Conservation (phyloP, 2,888 invertebrate species). For the Nebria brevicollis region DNA sequence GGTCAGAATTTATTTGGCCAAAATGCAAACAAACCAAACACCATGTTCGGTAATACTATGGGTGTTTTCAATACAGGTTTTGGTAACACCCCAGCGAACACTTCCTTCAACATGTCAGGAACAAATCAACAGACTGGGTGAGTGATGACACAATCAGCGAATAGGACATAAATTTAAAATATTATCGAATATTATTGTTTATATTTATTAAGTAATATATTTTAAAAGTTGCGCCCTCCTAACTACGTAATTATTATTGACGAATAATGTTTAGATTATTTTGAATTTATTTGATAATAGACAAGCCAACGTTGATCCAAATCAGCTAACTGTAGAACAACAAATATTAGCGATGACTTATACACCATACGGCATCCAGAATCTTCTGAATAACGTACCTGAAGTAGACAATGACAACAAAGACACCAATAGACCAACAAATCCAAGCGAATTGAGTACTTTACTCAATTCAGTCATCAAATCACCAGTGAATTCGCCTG, state of each 20-base stretch:
- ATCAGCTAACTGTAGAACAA: constrained; percentile 70
- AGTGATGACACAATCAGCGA: neutral
- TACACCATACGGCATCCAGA: constrained; percentile 88
- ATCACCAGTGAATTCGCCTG: constrained; percentile 18
- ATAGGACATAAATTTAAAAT: no score
- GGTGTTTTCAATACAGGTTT: constrained; percentile 60
- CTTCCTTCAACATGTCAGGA: constrained; percentile 52
- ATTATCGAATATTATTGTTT: no score
- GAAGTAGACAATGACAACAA: constrained; percentile 28
- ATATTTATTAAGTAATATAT: no score
- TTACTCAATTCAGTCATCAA: constrained; percentile 53
- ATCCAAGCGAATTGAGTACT: constrained; percentile 57
- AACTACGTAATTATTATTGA: no score
- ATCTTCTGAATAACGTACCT: constrained; percentile 76
- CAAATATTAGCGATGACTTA: constrained; percentile 79
- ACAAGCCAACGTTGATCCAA: constrained; percentile 55
- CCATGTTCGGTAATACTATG: constrained; percentile 67
- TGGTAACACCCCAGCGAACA: constrained; percentile 56
- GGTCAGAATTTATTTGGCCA: constrained; percentile 64
- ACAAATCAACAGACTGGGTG: constrained; percentile 49
- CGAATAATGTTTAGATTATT: neutral
- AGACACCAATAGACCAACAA: constrained; percentile 52
- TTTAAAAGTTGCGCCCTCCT: no score
- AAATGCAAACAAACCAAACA: constrained; percentile 63
- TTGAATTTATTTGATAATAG: constrained; percentile 29